phyloP scores from a whole-genome alignment of 2,797 vertebrate genomes.

The Morus bassanus region DNA sequence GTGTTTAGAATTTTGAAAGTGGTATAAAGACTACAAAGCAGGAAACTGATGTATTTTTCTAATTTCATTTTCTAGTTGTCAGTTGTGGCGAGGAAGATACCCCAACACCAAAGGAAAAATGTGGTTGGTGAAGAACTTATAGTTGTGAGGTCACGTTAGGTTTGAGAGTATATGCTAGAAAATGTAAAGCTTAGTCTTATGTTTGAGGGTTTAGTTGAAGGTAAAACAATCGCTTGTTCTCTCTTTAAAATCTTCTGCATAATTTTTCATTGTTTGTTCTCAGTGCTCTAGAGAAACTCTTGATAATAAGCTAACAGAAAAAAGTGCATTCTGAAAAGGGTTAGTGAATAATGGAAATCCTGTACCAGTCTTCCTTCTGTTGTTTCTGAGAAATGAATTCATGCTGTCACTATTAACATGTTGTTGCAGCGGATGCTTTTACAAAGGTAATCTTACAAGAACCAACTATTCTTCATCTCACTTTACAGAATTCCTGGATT shows the following conservation, averaged over 20 bases:
- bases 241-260: not conserved
- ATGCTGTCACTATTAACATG: not conserved
- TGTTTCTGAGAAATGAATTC: not conserved
- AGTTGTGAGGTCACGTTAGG: not conserved
- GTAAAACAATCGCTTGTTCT: not conserved
- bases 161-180: not conserved
- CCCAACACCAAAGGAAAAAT: not conserved
- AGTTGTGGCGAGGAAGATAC: not conserved
- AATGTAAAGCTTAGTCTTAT: not conserved
- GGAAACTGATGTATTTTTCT: conserved; percentile 39
- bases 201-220: not conserved
- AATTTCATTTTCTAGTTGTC: conserved; percentile 58
- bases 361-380: not conserved
- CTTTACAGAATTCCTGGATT: not conserved
- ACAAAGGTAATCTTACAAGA: not conserved
- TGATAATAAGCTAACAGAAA: not conserved
- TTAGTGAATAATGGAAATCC: not conserved
- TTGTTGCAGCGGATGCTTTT: not conserved
- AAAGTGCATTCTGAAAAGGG: not conserved
- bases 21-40: not conserved
- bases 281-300: not conserved
- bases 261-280: not conserved
- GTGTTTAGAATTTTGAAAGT: not conserved
- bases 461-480: not conserved
- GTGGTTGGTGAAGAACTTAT: conserved; percentile 36